phyloP scores from a whole-genome alignment of 2,797 vertebrate genomes.

The Pseudotriccus pelzelni region DNA sequence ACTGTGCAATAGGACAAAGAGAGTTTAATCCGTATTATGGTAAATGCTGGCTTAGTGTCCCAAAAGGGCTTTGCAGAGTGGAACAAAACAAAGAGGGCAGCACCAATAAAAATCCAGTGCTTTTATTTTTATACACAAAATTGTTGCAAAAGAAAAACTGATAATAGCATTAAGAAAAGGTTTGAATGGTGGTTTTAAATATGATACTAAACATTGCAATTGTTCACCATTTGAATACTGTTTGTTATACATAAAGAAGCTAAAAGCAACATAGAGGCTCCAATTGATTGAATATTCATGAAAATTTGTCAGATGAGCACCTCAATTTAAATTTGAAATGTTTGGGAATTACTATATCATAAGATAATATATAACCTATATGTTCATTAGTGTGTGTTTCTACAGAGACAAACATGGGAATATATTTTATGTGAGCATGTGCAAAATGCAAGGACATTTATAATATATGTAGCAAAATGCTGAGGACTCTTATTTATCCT shows the following conservation, averaged over 20 bases:
- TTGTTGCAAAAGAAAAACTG: conserved; percentile 85
- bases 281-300: conserved; percentile 68
- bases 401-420: not conserved
- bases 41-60: conserved; percentile 95
- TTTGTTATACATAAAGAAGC: conserved; percentile 83
- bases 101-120: conserved; percentile 82
- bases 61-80: conserved; percentile 84
- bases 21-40: conserved; percentile 97
- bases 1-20: conserved; percentile 83
- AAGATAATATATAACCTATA: not conserved
- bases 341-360: conserved; percentile 1
- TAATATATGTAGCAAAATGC: not conserved
- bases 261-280: conserved; percentile 73
- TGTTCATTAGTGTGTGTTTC: conserved; percentile 3
- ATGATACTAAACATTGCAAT: conserved; percentile 85
- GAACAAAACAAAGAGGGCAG: conserved; percentile 83
- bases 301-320: conserved; percentile 52
- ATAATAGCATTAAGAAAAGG: conserved; percentile 84
- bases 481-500: not conserved
- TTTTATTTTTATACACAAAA: conserved; percentile 86
- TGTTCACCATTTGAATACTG: conserved; percentile 81
- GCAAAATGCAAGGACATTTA: not conserved
- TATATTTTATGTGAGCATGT: conserved; percentile 11
- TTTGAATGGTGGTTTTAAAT: conserved; percentile 84
- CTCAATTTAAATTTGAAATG: conserved; percentile 63